Percentiles rank a stretch among this genome's conserved stretches.
These are phyloP conservation scores for Triplophysa dalaica DNA, from an alignment of 2,113 vertebrate species.

Conservation along the genomic window DNA sequence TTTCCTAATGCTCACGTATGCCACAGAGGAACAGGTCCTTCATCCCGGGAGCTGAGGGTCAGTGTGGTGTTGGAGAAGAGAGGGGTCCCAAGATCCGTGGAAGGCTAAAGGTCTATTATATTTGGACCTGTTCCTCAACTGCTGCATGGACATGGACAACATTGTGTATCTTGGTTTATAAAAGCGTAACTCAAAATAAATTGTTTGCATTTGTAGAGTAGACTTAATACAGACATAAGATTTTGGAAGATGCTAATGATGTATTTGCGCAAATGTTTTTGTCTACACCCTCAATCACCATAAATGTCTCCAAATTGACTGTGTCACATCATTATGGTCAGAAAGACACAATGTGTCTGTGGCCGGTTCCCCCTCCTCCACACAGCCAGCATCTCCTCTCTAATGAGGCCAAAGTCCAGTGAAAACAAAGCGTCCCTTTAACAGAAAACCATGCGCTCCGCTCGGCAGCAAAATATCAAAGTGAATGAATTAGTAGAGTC, in stretches of 20 bases:
- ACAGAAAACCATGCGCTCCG: slow-evolving; percentile 81
- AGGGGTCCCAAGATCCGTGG: neutral
- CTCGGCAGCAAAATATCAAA: slow-evolving; percentile 82
- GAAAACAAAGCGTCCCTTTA: slow-evolving; percentile 83
- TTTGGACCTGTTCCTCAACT: neutral
- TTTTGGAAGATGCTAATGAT: neutral
- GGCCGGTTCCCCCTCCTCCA: slow-evolving; percentile 67
- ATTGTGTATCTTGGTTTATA: neutral
- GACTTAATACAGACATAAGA: neutral
- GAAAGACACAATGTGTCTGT: slow-evolving; percentile 67
- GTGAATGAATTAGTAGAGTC: slow-evolving; percentile 86
- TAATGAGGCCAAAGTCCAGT: slow-evolving; percentile 74
- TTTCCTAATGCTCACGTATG: slow-evolving; percentile 65
- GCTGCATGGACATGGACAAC: neutral
- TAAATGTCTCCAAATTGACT: slow-evolving; percentile 41
- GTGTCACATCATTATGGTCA: slow-evolving; percentile 61
- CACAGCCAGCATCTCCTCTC: slow-evolving; percentile 64
- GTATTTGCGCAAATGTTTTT: neutral
- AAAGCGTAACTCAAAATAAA: neutral
- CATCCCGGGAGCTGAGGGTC: slow-evolving; percentile 3
- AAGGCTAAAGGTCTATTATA: slow-evolving; percentile 19
- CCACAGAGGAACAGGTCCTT: neutral
- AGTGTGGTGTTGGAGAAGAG: neutral
- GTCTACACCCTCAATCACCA: slow-evolving; percentile 7
- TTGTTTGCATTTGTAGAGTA: neutral